Conservation (phyloP, 2,888 invertebrate genomes). For the Stenodera caucasica region DNA sequence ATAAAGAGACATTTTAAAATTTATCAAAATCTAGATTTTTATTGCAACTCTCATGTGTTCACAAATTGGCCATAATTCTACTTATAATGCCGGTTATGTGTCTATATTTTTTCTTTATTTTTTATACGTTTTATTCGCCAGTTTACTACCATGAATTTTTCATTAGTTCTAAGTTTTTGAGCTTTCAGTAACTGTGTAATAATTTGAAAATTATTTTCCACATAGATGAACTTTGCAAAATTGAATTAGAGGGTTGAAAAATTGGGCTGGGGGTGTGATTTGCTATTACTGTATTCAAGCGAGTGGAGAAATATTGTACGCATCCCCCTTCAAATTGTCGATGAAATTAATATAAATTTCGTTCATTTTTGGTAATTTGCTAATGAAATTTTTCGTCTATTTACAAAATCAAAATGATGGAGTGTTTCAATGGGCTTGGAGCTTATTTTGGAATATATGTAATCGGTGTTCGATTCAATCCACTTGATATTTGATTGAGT, state of each 20-base stretch:
- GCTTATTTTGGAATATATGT: background rate
- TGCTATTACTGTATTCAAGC: too few species aligned
- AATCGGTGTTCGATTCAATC: background rate
- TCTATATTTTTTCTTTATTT: too few species aligned
- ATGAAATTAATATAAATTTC: too few species aligned
- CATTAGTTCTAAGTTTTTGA: background rate
- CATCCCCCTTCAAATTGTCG: too few species aligned
- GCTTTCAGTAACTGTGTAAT: background rate
- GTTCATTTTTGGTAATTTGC: too few species aligned
- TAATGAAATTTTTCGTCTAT: too few species aligned
- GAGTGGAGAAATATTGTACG: too few species aligned
- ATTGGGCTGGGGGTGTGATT: background rate
- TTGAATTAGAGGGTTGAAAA: slow-evolving; percentile 1
- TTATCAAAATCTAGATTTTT: slow-evolving; percentile 13
- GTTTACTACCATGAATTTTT: background rate
- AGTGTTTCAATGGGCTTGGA: too few species aligned
- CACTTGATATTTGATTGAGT: slow-evolving; percentile 5
- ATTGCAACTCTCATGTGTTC: slow-evolving; percentile 16
- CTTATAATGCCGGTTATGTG: too few species aligned
- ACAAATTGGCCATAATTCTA: slow-evolving; percentile 24
- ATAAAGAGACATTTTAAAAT: background rate
- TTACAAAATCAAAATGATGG: too few species aligned
- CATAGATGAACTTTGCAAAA: background rate
- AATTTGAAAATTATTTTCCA: slow-evolving; percentile 3
- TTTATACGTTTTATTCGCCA: background rate